Evolutionary conservation across 2,888 invertebrate genomes (phyloP).

Genomic region (Digitonthophagus gazella): DNA sequence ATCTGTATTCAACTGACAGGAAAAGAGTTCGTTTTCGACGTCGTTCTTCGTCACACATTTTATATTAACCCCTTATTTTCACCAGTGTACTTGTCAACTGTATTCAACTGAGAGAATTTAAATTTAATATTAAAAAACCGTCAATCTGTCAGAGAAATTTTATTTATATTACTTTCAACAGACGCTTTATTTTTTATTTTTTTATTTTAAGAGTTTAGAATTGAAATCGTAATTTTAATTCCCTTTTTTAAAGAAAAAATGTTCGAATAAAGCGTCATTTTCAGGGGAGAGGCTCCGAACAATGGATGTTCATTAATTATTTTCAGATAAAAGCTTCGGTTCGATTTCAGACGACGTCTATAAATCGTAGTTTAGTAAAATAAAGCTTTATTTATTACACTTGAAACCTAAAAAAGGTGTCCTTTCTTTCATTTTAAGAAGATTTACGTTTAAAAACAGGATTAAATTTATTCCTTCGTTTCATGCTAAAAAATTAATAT

Average conservation of each 20-base stretch:
- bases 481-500: too few relatives aligned
- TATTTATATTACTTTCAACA: too few relatives aligned
- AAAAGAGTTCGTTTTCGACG: not conserved
- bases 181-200: too few relatives aligned
- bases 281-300: not conserved
- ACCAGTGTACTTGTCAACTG: not conserved
- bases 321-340: not conserved
- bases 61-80: not conserved
- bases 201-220: not conserved
- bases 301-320: not conserved
- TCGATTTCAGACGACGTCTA: not conserved
- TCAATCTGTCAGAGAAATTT: not conserved
- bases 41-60: not conserved
- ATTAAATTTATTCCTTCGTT: too few relatives aligned
- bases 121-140: not conserved
- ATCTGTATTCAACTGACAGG: not conserved
- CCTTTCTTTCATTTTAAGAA: too few relatives aligned
- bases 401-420: too few relatives aligned
- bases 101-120: not conserved
- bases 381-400: too few relatives aligned
- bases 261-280: not conserved
- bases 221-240: not conserved
- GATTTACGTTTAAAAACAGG: too few relatives aligned
- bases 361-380: not conserved
- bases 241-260: not conserved